Evolutionary conservation across 2,888 invertebrate species (phyloP).

Genomic region (Hypercompe scribonia): DNA sequence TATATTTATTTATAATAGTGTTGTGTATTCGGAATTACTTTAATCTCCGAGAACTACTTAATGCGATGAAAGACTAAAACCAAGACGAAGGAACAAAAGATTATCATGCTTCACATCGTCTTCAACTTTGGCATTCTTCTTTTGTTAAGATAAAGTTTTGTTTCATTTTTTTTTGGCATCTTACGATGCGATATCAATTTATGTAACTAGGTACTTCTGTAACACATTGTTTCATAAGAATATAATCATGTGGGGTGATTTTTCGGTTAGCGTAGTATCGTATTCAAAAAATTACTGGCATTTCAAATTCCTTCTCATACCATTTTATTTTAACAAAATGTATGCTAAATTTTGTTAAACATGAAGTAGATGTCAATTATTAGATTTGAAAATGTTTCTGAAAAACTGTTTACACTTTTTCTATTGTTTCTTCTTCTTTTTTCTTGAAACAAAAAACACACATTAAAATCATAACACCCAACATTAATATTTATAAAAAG

Average conservation of each 20-base stretch:
- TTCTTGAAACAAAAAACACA: too few relatives aligned
- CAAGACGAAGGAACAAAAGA: constrained; percentile 29
- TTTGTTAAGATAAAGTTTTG: constrained; percentile 26
- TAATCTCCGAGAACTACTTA: constrained; percentile 16
- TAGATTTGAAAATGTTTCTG: too few relatives aligned
- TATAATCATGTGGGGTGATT: neutral
- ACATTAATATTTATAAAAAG: neutral
- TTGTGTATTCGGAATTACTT: neutral
- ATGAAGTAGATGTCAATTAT: too few relatives aligned
- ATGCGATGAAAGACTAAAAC: constrained; percentile 22
- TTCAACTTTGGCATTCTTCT: constrained; percentile 26
- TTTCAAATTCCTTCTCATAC: too few relatives aligned
- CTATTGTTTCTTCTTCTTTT: too few relatives aligned
- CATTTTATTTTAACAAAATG: too few relatives aligned
- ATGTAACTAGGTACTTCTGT: neutral
- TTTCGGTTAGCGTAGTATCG: neutral
- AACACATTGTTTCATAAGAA: neutral
- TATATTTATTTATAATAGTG: neutral
- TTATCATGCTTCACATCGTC: constrained; percentile 24
- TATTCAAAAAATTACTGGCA: too few relatives aligned
- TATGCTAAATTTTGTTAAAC: too few relatives aligned
- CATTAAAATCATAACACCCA: too few relatives aligned
- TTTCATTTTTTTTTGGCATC: constrained; percentile 18
- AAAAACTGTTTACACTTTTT: too few relatives aligned
- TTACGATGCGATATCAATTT: neutral